Base-by-base conservation (phyloP, 92 coral and sea anemone genomes). In the Palythoa caribaeorum region DNA sequence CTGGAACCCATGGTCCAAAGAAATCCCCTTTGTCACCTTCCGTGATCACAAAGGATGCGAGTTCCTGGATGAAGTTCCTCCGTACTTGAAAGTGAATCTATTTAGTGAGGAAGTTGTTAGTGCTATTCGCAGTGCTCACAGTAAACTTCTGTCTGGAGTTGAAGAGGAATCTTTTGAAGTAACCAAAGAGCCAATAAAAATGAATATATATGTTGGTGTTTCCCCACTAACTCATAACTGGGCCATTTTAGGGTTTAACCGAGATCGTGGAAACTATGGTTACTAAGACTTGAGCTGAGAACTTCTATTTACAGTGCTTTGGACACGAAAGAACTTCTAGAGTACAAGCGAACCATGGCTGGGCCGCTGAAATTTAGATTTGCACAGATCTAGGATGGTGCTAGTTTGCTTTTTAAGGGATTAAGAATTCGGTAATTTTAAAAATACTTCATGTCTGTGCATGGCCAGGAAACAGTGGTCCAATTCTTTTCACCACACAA, bases 1-100 rank as follows among this genome's bases (percentile, higher is more conserved):
- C 89, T 97, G 99, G 99, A 97, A 97, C 83, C 99, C 99, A 35
- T 97, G 99, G 99, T 95, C 98, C 87, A 91, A 81, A 84, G 89
- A 80, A 37, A 91, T 97, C 36, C 99, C 99, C 13, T 93, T 80
- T 76, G 90, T 97, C 37, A 97, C 99, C 36, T 91, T 97, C 36
- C 90, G 92, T 17, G 87, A 94, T 93, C 98, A 95, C 89, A 88
- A 83, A 79, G 98, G 96, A 3, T 79, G 86, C 28, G 92, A 87
- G 15, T 86, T 93, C 57, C 38, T 90, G 38, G 85, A 84, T 19
- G 79, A 87, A 14, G 84, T 95, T 11, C 94, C 96, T 2, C 89
- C 84, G 5, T 94, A 91, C 91, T 80, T 93, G 96, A 91, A 88
- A 79, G 89, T 95, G 17, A 92, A 95, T 44, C 83, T 85, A 9